These are phyloP conservation scores for Telmatherina bonti DNA, from an alignment of 2,797 vertebrate genomes.

Conservation along the genomic window DNA sequence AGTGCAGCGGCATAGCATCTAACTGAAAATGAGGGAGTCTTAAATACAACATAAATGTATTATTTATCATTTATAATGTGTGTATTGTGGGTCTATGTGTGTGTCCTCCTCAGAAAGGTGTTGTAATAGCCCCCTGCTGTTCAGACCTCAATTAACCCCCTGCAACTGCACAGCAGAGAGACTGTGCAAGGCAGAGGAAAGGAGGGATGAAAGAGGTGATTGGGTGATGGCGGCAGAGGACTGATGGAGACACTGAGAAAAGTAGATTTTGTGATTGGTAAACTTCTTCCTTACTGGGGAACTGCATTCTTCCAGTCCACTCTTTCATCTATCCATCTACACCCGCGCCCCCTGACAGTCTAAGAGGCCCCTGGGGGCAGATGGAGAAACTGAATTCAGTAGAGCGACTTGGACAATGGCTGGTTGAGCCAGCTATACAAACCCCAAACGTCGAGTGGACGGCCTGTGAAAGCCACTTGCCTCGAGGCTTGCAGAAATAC, in stretches of 20 bases:
- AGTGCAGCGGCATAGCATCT: slow-evolving; percentile 39
- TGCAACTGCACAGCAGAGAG: slow-evolving; percentile 65
- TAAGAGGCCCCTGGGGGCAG: slow-evolving; percentile 74
- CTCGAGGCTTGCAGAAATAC: slow-evolving; percentile 69
- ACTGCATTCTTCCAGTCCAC: slow-evolving; percentile 55
- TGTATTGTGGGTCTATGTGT: slow-evolving; percentile 20
- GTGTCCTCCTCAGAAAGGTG: slow-evolving; percentile 64
- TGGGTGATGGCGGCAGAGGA: slow-evolving; percentile 41
- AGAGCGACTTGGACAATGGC: slow-evolving; percentile 74
- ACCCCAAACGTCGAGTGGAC: slow-evolving; percentile 71
- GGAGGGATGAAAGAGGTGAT: slow-evolving; percentile 41
- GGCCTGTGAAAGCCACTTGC: slow-evolving; percentile 67
- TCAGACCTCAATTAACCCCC: slow-evolving; percentile 81
- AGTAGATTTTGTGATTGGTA: slow-evolving; percentile 64
- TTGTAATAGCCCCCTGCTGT: slow-evolving; percentile 74
- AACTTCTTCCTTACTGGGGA: slow-evolving; percentile 52
- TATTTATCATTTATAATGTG: slow-evolving; percentile 30
- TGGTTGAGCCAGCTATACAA: slow-evolving; percentile 74
- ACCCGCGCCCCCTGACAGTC: slow-evolving; percentile 55
- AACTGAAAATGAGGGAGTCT: slow-evolving; percentile 7
- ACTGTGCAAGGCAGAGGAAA: slow-evolving; percentile 37
- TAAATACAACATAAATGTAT: slow-evolving; percentile 6
- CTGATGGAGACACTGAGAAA: slow-evolving; percentile 53
- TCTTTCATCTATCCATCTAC: slow-evolving; percentile 73
- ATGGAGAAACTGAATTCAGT: slow-evolving; percentile 76